Percentiles rank a stretch among this genome's conserved stretches.
phyloP scores from a whole-genome alignment of 64 coral and sea anemone species.

The Dendrophyllia cribrosa region DNA sequence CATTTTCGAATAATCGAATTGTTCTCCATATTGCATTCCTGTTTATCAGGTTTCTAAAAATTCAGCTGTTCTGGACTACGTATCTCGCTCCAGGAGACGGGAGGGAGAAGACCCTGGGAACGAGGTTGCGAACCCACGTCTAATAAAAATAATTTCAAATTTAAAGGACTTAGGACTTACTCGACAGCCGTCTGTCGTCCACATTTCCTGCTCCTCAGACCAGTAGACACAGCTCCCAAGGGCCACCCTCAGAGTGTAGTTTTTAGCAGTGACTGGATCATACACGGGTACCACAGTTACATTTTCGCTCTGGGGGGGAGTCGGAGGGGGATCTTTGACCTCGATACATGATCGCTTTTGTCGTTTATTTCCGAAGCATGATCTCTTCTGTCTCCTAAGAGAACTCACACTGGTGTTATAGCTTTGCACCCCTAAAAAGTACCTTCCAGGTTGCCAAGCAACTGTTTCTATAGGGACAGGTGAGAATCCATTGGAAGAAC shows the following conservation, averaged over 20 bases:
- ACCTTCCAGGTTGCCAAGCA: neutral
- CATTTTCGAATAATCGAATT: no score
- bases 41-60: no score
- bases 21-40: no score
- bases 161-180: conserved; percentile 29
- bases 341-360: conserved; percentile 71
- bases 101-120: no score
- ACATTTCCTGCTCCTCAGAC: conserved; percentile 15
- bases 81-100: no score
- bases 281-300: conserved; percentile 49
- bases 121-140: no score
- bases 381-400: conserved; percentile 41
- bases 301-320: conserved; percentile 24
- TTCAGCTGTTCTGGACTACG: no score
- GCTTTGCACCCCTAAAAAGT: conserved; percentile 18
- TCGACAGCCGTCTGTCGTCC: conserved; percentile 58
- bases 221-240: conserved; percentile 56
- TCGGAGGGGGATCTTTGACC: conserved; percentile 63
- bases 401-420: neutral
- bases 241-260: conserved; percentile 57
- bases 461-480: neutral
- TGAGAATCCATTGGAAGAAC: neutral
- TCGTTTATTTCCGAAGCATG: conserved; percentile 70
- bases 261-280: conserved; percentile 23
- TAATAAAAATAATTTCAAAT: neutral